Percentiles rank a stretch among this genome's conserved stretches.
Conservation (phyloP, 2,888 invertebrate species). For the Parapristionchus giblindavisi region DNA sequence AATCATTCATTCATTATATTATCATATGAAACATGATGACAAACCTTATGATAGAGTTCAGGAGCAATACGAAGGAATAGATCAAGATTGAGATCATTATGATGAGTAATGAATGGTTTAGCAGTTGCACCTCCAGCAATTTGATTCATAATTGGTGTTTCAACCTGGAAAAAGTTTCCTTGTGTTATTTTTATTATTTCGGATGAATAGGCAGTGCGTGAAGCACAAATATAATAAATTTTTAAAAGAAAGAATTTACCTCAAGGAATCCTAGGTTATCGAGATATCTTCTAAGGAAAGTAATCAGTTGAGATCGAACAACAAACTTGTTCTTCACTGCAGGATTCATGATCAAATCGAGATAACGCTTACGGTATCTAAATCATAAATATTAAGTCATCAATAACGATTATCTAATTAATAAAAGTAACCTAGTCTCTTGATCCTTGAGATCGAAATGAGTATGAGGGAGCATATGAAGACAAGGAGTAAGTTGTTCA, state of each 20-base stretch:
- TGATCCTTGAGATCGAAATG: conserved; percentile 98
- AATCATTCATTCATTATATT: too few species aligned
- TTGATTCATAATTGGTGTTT: conserved; percentile 99
- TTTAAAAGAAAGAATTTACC: conserved; percentile 70
- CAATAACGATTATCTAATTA: too few species aligned
- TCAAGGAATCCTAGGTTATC: conserved; percentile 93
- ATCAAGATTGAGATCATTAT: conserved; percentile 97
- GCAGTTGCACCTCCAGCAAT: conserved; percentile 98
- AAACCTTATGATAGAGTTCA: conserved; percentile 90
- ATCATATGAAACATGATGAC: too few species aligned
- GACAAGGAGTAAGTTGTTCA: conserved; percentile 88
- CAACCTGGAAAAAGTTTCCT: conserved; percentile 74
- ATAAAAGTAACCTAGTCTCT: conserved; percentile 70
- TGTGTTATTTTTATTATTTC: not conserved
- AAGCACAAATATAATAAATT: not conserved
- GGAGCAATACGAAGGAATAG: conserved; percentile 97
- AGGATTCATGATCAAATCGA: conserved; percentile 94
- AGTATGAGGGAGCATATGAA: conserved; percentile 96
- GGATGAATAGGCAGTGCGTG: not conserved
- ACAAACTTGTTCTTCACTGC: conserved; percentile 85
- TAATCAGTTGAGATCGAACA: conserved; percentile 73
- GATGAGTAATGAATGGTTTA: conserved; percentile 97
- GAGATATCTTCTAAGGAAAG: conserved; percentile 86
- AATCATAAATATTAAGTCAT: too few species aligned
- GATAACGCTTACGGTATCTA: conserved; percentile 86